phyloP scores from a whole-genome alignment of 2,888 invertebrate genomes.

The Ophraella communa region DNA sequence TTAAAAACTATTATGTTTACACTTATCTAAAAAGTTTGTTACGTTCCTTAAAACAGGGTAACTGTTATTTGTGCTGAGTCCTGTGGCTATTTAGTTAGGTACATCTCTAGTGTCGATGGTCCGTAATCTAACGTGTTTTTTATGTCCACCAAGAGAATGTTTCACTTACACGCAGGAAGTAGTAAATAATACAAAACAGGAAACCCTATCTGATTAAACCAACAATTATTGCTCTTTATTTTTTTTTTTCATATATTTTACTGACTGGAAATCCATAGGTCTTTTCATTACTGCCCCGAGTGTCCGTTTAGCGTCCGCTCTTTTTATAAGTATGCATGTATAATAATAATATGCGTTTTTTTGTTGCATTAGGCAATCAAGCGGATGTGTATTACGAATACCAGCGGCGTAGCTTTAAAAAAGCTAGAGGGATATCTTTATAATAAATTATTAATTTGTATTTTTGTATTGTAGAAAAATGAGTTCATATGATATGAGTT shows the following conservation, averaged over 20 bases:
- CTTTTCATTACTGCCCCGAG: constrained; percentile 26
- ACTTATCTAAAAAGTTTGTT: too few species aligned
- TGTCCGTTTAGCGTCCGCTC: background rate
- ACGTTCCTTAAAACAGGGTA: too few species aligned
- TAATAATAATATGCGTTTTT: too few species aligned
- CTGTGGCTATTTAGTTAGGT: too few species aligned
- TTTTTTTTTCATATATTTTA: constrained; percentile 20
- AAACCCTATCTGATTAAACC: constrained; percentile 39
- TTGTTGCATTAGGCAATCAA: background rate
- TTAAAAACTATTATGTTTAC: too few species aligned
- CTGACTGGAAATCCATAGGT: constrained; percentile 26
- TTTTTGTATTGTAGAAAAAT: too few species aligned
- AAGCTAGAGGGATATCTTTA: background rate
- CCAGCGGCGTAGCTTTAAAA: constrained; percentile 5
- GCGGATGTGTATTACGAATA: background rate
- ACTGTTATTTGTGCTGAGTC: too few species aligned
- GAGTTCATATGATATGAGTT: too few species aligned
- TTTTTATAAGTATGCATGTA: too few species aligned
- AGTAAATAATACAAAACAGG: constrained; percentile 42
- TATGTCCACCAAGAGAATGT: constrained; percentile 21
- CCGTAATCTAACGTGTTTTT: constrained; percentile 24
- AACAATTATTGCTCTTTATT: constrained; percentile 29
- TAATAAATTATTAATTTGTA: too few species aligned
- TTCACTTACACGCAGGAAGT: constrained; percentile 37
- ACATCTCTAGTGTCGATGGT: constrained; percentile 4